Evolutionary conservation across 2,113 vertebrate genomes (phyloP).

Genomic region (Ictalurus punctatus): DNA sequence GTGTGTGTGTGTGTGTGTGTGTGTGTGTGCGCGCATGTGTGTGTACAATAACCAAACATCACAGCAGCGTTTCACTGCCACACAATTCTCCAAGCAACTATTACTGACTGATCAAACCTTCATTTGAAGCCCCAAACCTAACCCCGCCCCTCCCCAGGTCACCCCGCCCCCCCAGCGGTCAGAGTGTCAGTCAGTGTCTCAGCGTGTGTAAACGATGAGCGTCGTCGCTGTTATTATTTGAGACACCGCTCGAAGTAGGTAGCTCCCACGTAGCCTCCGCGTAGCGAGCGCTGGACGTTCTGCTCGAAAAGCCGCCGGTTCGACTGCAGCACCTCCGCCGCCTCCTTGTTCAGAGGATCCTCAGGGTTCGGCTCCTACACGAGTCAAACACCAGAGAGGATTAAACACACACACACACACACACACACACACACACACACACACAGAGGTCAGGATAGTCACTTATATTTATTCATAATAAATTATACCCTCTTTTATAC

Average conservation of each 20-base stretch:
- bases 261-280: constrained; percentile 89
- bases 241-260: constrained; percentile 94
- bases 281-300: constrained; percentile 88
- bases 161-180: constrained; percentile 34
- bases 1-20: neutral
- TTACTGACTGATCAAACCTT: constrained; percentile 16
- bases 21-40: constrained; percentile 15
- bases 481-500: neutral
- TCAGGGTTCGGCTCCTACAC: constrained; percentile 88
- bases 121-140: neutral
- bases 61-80: constrained; percentile 43
- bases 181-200: constrained; percentile 60
- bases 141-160: constrained; percentile 8
- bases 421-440: neutral
- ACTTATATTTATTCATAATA: neutral
- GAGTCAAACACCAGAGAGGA: neutral
- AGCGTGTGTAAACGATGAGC: constrained; percentile 59
- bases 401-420: neutral
- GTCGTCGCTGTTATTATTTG: constrained; percentile 73
- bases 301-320: constrained; percentile 92
- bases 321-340: constrained; percentile 88
- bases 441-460: neutral
- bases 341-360: constrained; percentile 91
- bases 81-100: neutral
- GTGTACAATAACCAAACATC: constrained; percentile 47